Evolutionary conservation across 2,888 invertebrate species (phyloP).

Genomic region (Falcaria lacertinaria): DNA sequence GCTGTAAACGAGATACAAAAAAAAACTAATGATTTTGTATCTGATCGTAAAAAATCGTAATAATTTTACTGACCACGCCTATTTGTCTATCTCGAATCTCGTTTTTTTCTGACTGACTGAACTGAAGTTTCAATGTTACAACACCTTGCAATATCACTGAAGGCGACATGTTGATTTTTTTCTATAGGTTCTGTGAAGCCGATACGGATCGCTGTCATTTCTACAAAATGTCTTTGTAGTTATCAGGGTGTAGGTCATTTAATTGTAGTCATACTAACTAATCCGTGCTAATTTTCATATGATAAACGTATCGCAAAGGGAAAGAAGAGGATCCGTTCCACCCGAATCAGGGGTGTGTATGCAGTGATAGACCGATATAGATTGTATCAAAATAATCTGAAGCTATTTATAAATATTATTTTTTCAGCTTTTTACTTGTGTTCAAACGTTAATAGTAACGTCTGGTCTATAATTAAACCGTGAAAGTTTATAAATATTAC

Average conservation of each 20-base stretch:
- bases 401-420: conserved; percentile 81
- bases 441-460: conserved; percentile 79
- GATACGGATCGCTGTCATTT: conserved; percentile 78
- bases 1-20: too few species aligned
- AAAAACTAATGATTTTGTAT: too few species aligned
- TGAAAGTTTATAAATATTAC: conserved; percentile 79
- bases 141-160: conserved; percentile 65
- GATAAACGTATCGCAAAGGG: conserved; percentile 57
- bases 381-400: conserved; percentile 79
- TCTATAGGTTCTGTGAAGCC: conserved; percentile 78
- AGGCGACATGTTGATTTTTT: conserved; percentile 80
- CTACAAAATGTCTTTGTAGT: conserved; percentile 79
- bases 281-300: conserved; percentile 69
- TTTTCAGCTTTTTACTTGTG: conserved; percentile 79
- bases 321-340: conserved; percentile 73
- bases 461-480: conserved; percentile 77
- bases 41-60: too few species aligned
- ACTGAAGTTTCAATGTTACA: conserved; percentile 63
- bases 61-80: conserved; percentile 32
- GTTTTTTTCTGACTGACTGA: conserved; percentile 19
- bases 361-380: conserved; percentile 74
- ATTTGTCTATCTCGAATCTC: conserved; percentile 41
- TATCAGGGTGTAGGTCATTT: conserved; percentile 79
- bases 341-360: conserved; percentile 78
- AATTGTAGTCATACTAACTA: conserved; percentile 67